phyloP scores from a whole-genome alignment of 2,888 invertebrate genomes.

The Chironomus riparius region DNA sequence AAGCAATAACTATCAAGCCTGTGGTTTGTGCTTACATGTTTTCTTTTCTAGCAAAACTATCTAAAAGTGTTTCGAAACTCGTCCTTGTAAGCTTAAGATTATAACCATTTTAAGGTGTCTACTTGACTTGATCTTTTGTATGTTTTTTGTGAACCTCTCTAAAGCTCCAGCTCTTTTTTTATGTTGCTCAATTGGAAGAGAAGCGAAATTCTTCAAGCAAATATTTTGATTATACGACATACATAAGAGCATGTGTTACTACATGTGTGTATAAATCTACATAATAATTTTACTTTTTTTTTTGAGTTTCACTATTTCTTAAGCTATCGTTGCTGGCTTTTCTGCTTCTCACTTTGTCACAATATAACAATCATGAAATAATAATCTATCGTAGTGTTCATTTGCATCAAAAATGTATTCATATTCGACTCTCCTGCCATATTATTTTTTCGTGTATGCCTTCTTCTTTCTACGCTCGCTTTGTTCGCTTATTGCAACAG shows the following conservation, averaged over 20 bases:
- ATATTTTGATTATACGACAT: too few species aligned
- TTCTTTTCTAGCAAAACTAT: conserved; percentile 1
- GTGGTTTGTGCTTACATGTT: not conserved
- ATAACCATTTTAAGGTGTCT: conserved; percentile 3
- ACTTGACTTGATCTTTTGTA: not conserved
- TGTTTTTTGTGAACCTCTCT: not conserved
- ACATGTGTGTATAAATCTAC: not conserved
- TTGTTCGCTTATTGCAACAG: too few species aligned
- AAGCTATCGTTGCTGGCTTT: not conserved
- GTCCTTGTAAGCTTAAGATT: conserved; percentile 13
- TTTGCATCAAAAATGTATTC: not conserved
- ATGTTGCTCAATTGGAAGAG: not conserved
- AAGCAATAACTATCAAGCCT: not conserved
- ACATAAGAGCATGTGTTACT: not conserved
- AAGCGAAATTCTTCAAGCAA: conserved; percentile 5
- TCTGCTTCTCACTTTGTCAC: too few species aligned
- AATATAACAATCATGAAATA: not conserved
- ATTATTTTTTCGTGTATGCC: not conserved
- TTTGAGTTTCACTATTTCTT: not conserved
- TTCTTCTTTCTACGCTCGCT: not conserved
- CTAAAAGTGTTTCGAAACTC: not conserved
- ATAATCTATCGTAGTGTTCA: not conserved
- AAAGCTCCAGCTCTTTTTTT: not conserved
- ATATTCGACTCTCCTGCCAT: not conserved
- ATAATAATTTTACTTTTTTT: too few species aligned